phyloP scores from a whole-genome alignment of 2,797 vertebrate species.

The Betta splendens region DNA sequence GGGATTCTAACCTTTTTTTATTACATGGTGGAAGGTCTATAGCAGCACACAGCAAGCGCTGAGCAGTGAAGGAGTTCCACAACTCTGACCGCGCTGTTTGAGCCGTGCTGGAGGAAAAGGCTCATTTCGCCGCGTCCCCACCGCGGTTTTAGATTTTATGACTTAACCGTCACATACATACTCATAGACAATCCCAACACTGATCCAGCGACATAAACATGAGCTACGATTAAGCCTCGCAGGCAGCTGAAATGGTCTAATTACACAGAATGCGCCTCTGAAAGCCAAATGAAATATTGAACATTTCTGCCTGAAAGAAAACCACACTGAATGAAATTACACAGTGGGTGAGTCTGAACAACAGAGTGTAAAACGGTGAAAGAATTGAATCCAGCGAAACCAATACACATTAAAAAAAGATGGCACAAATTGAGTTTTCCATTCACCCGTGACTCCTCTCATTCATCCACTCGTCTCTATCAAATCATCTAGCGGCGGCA shows the following conservation, averaged over 20 bases:
- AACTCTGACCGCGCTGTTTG: background rate
- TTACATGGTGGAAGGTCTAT: background rate
- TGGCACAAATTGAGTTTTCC: background rate
- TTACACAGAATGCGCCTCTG: constrained; percentile 3
- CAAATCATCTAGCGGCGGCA: background rate
- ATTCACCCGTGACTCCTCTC: background rate
- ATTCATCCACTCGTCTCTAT: background rate
- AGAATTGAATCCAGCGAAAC: constrained; percentile 9
- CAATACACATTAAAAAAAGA: background rate
- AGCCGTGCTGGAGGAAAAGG: background rate
- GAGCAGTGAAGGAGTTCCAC: background rate
- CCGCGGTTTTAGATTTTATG: background rate
- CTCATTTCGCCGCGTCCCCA: background rate
- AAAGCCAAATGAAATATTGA: constrained; percentile 42
- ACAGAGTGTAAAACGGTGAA: constrained; percentile 10
- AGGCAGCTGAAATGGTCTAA: constrained; percentile 26
- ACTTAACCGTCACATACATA: background rate
- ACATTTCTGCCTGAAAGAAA: constrained; percentile 22
- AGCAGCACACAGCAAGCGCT: background rate
- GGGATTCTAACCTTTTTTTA: too few relatives aligned
- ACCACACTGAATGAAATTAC: constrained; percentile 31
- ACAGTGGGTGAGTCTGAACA: constrained; percentile 31
- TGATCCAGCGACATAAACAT: constrained; percentile 32
- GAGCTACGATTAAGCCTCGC: constrained; percentile 34
- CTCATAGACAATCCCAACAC: background rate